Evolutionary conservation across 1,140 invertebrate genomes (phyloP).

Genomic region (Papilio helenus): DNA sequence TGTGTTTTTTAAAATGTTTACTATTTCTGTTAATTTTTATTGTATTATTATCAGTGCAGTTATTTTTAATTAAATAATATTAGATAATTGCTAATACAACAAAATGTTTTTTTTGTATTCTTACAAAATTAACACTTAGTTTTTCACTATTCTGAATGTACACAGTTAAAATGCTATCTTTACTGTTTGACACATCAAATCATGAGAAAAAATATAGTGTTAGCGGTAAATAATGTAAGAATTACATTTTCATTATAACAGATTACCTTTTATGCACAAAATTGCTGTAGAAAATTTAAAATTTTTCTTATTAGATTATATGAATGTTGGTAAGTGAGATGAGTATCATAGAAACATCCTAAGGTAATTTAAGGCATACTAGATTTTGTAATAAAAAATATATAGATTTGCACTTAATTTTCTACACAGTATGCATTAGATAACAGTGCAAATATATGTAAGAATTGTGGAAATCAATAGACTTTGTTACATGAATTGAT

Average conservation of each 20-base stretch:
- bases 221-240: background rate
- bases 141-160: background rate
- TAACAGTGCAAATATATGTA: background rate
- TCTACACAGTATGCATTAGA: conserved; percentile 13
- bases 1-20: too few relatives aligned
- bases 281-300: background rate
- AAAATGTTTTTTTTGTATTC: too few relatives aligned
- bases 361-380: background rate
- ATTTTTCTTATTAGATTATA: background rate
- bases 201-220: background rate
- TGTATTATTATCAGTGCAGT: too few relatives aligned
- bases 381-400: background rate
- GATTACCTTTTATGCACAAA: background rate
- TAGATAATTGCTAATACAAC: too few relatives aligned
- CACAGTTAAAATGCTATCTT: background rate
- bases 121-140: too few relatives aligned
- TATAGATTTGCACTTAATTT: conserved; percentile 22
- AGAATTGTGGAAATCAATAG: conserved; percentile 21
- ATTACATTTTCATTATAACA: background rate
- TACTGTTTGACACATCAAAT: background rate
- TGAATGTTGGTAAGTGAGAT: background rate
- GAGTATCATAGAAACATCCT: too few relatives aligned
- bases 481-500: conserved; percentile 29
- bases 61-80: too few relatives aligned
- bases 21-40: too few relatives aligned